Base-by-base conservation (phyloP, 1,140 invertebrate genomes). In the Drosophila watanabei region DNA sequence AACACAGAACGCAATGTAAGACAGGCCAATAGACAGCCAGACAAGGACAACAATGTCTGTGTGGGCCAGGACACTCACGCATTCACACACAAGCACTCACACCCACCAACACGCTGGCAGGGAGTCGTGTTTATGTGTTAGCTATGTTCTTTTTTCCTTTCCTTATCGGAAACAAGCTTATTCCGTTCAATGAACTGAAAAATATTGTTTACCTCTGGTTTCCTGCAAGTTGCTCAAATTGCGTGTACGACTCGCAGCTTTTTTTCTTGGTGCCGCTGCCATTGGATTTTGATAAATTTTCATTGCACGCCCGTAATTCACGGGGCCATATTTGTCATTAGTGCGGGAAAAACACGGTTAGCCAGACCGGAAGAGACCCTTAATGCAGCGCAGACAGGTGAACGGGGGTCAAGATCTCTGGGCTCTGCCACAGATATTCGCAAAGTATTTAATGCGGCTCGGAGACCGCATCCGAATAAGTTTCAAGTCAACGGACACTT, bases 151-250 rank as follows among this genome's bases (percentile, higher is more conserved):
- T 73, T 65, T 59, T 60, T 41, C 65, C 39, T 69, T 79, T 82
- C 61, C 79, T 90, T 90, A 90, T 90, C 86, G 86, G 82, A 90
- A 90, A 90, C 76, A 71, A 90, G 86, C 86, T 90, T 90, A 90
- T 90, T 90, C 86, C 86, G 82, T 90, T 90, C 86, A 90, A 86
- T 90, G 86, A 90, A 90, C 86, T 82, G 86, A 68, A 82, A 86
- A 90, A 90, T 90, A 90, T 90, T 90, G 86, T 86, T 90, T 90
- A 90, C 86, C 86, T 90, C 82, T 77, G 71, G 58, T 64, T 82
- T 75, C 75, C 72, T 60, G 57, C 65, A 73, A 75, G 45, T 75
- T 71, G 35, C 69, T 72, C 48, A 73, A 81, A 79, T 70, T 79
- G 70, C 71, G 70, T 76, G 52, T 69, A 46, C 59, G 60, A 82